Evolutionary conservation across 30 jellyfish, hydroid and myxozoan species (phyloP).

Genomic region (Pseudorhiza aurosa): DNA sequence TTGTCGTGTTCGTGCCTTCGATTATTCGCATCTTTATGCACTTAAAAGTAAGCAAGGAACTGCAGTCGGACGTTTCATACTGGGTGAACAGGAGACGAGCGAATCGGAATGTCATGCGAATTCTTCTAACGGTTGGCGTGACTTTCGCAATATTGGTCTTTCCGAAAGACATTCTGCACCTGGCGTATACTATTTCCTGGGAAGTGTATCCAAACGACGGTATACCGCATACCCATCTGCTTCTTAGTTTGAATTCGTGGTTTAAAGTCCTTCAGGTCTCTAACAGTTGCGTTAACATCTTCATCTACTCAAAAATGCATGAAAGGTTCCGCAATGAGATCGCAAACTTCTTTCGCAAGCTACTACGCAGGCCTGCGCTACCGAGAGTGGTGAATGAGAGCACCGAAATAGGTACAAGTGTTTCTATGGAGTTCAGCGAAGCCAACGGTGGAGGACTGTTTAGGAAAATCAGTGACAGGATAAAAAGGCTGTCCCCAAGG

Average conservation of each 20-base stretch:
- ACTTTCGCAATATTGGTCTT: constrained; percentile 57
- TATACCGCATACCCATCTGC: constrained; percentile 5
- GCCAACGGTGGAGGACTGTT: constrained; percentile 1
- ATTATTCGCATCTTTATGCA: constrained; percentile 41
- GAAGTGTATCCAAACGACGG: constrained; percentile 53
- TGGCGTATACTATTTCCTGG: constrained; percentile 70
- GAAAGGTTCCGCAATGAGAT: constrained; percentile 20
- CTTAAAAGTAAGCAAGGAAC: background rate
- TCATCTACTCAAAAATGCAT: constrained; percentile 78
- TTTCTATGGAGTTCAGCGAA: constrained; percentile 4
- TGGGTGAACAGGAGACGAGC: constrained; percentile 21
- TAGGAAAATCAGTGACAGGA: background rate
- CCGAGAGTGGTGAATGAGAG: constrained; percentile 10
- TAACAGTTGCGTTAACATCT: constrained; percentile 74
- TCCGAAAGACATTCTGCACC: constrained; percentile 81
- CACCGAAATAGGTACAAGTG: background rate
- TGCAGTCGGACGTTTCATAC: background rate
- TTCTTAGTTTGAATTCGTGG: constrained; percentile 57
- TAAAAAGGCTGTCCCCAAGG: constrained; percentile 3
- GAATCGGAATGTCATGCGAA: constrained; percentile 41
- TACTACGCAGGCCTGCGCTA: constrained; percentile 8
- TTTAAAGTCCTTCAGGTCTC: constrained; percentile 69
- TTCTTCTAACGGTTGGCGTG: constrained; percentile 55
- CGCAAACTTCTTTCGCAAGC: background rate
- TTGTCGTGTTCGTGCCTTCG: constrained; percentile 49